Conservation (phyloP, 92 coral and sea anemone species). For the Anthopleura xanthogrammica region DNA sequence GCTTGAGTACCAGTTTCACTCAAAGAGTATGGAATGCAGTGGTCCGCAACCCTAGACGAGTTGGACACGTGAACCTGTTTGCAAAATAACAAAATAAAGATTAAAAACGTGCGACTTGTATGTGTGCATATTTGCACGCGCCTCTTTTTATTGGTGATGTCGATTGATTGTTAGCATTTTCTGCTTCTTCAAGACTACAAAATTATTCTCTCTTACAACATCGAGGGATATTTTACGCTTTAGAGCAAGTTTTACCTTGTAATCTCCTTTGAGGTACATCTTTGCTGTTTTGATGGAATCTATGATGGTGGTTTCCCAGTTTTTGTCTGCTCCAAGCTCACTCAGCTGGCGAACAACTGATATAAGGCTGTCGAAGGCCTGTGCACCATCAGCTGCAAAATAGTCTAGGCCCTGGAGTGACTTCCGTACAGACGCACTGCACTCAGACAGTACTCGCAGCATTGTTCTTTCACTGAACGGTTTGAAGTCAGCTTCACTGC, state of each 20-base stretch:
- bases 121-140: too few relatives aligned
- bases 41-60: conserved; percentile 21
- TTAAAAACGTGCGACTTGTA: too few relatives aligned
- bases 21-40: conserved; percentile 24
- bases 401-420: conserved; percentile 47
- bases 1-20: conserved; percentile 31
- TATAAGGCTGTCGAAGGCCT: conserved; percentile 32
- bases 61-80: conserved; percentile 33
- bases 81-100: neutral
- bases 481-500: conserved; percentile 37
- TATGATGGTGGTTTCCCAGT: neutral
- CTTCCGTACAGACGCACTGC: conserved; percentile 43
- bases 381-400: conserved; percentile 38
- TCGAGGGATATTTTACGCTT: neutral
- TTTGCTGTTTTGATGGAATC: neutral
- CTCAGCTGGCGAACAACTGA: conserved; percentile 13
- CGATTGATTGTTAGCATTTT: too few relatives aligned
- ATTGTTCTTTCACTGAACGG: conserved; percentile 36
- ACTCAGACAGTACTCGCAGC: conserved; percentile 29
- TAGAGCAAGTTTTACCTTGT: neutral
- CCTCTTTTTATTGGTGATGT: too few relatives aligned
- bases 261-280: neutral
- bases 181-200: too few relatives aligned
- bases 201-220: too few relatives aligned
- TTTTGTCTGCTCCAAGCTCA: neutral